A percentile compares a stretch with the other conserved stretches of the same genome.
Conservation (phyloP, 2,113 vertebrate species). For the Lycocorax pyrrhopterus region DNA sequence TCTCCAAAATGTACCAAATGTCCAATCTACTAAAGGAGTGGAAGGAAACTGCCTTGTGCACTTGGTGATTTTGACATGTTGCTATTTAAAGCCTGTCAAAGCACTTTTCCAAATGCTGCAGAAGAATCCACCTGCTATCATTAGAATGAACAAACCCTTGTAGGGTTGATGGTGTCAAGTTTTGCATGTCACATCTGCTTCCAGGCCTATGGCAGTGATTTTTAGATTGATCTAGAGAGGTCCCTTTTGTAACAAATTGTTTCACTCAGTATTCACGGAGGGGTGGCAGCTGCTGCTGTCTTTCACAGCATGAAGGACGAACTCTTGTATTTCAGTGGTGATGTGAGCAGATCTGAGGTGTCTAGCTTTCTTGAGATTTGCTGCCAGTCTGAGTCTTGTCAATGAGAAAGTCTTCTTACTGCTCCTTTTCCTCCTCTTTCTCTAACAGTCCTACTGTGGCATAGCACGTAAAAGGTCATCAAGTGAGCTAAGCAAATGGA, state of each 20-base stretch:
- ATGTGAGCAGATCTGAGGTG: constrained; percentile 41
- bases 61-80: not conserved
- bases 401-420: constrained; percentile 25
- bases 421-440: not conserved
- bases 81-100: not conserved
- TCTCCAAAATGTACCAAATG: not conserved
- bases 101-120: not conserved
- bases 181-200: not conserved
- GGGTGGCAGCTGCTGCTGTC: not conserved
- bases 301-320: constrained; percentile 33
- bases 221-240: constrained; percentile 58
- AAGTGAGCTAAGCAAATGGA: not conserved
- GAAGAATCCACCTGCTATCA: not conserved
- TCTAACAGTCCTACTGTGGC: not conserved
- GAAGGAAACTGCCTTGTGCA: not conserved
- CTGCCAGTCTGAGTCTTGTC: not conserved
- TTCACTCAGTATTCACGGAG: not conserved
- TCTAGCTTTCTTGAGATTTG: constrained; percentile 13
- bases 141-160: not conserved
- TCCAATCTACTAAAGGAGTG: not conserved
- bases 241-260: constrained; percentile 49
- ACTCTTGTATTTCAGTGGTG: constrained; percentile 3
- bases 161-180: not conserved
- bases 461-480: not conserved
- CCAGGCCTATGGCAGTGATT: not conserved